Base-by-base conservation (phyloP, 2,888 invertebrate genomes). In the Tortricodes alternella region DNA sequence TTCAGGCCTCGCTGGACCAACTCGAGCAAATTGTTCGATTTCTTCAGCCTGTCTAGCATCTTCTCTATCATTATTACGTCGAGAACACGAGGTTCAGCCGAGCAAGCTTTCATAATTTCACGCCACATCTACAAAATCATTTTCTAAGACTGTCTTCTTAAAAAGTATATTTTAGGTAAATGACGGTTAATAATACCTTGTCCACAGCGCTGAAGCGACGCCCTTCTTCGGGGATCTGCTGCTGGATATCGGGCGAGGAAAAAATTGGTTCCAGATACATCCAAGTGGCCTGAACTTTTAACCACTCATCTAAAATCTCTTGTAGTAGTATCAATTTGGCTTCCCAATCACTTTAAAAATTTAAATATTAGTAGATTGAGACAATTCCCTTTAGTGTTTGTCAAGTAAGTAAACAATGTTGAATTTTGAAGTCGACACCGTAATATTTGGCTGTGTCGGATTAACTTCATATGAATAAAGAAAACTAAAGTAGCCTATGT, bases 211-310 rank as follows among this genome's bases (percentile, higher is more conserved):
- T 96, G 80, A 99, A 99, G 62, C 97, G 92, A 59, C 98, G 92
- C 0, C 98, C 98, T 89, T 99, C 98, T 82, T 98, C 98, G 0
- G 98, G 98, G 94, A 99, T 98, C 89, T 98, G 98, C 63, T 97
- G 96, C 83, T 98, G 98, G 76, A 99, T 99, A 80, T 99, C 98
- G 0, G 98, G 98, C n/a, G 98, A 98, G 1, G 97, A 96, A 84
- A 99, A 98, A 70, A 99, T 98, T 0, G 98, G 98, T 78, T 99
- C 98, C 68, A 99, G 89, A 76, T 99, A 98, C 93, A 98, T 96
- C 98, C 98, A 99, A 3, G 98, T 98, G 3, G 96, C 93, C 83
- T 99, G 98, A 1, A 99, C 98, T 74, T 96, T 96, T 46, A 98
- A 83, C 98, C 98, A 99, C 68, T 98, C 97, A 73, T 99, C 98